Conservation (phyloP, 2,797 vertebrate genomes). For the Brachyalestes nurse region DNA sequence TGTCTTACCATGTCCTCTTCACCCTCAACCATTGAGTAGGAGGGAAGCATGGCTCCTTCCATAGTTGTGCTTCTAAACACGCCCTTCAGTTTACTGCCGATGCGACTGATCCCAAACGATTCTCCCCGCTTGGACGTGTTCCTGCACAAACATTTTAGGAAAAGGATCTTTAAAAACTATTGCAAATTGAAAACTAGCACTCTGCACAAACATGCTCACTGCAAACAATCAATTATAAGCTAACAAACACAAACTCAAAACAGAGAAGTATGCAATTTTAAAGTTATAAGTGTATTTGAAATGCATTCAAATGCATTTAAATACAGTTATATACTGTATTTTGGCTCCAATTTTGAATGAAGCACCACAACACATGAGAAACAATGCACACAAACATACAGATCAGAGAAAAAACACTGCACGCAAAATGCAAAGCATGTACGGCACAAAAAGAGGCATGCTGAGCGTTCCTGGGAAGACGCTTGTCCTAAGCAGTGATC, state of each 20-base stretch:
- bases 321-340: not conserved
- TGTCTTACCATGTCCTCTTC: conserved; percentile 89
- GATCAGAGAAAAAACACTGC: not conserved
- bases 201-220: not conserved
- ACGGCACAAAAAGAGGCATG: conserved; percentile 16
- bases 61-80: conserved; percentile 93
- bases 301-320: not conserved
- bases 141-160: conserved; percentile 66
- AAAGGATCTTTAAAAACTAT: no score
- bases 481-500: not conserved
- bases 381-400: not conserved
- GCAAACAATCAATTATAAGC: not conserved
- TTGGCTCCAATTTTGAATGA: not conserved
- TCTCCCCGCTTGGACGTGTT: conserved; percentile 89
- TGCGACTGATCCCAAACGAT: conserved; percentile 90
- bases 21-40: conserved; percentile 76
- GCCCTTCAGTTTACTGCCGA: conserved; percentile 93
- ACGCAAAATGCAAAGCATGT: conserved; percentile 11
- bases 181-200: not conserved
- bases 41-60: conserved; percentile 90
- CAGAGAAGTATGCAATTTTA: not conserved
- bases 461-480: not conserved
- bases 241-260: not conserved
- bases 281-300: not conserved
- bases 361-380: not conserved